These are phyloP conservation scores for Schizopygopsis malacanthus DNA, from an alignment of 2,797 vertebrate species.

Conservation along the genomic window DNA sequence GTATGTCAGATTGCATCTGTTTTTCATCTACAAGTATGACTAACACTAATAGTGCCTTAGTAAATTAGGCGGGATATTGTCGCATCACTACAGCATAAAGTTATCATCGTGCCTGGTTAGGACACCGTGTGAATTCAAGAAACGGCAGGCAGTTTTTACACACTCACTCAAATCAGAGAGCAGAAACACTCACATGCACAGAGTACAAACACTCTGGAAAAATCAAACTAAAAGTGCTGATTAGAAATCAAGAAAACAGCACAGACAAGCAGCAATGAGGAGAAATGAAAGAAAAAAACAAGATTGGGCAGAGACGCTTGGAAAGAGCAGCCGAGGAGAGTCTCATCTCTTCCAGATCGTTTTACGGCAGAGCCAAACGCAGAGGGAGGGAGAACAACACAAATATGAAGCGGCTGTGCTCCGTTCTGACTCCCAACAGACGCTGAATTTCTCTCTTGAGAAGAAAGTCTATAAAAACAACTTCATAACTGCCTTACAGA, in stretches of 20 bases:
- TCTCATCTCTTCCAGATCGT: conserved; percentile 46
- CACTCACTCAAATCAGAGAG: conserved; percentile 12
- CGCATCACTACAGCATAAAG: neutral
- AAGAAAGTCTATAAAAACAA: conserved; percentile 33
- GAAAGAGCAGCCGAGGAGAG: conserved; percentile 24
- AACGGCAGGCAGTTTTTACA: neutral
- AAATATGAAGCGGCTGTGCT: conserved; percentile 46
- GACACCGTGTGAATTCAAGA: neutral
- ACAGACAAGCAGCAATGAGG: neutral
- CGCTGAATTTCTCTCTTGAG: neutral
- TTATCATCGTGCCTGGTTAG: conserved; percentile 5
- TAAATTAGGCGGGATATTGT: neutral
- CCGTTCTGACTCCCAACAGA: conserved; percentile 19
- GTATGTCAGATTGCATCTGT: neutral
- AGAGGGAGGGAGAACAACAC: conserved; percentile 38
- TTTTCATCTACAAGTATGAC: neutral
- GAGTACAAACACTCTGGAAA: conserved; percentile 33
- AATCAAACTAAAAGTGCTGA: conserved; percentile 33
- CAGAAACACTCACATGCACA: conserved; percentile 6
- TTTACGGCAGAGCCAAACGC: conserved; percentile 31
- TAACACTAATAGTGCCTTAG: neutral
- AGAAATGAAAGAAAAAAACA: conserved; percentile 5
- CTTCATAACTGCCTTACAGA: conserved; percentile 24
- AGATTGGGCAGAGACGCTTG: conserved; percentile 11
- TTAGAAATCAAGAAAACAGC: conserved; percentile 36